Percentiles rank a stretch among this genome's conserved stretches.
Conservation (phyloP, 2,797 vertebrate genomes). For the Podargus strigoides region DNA sequence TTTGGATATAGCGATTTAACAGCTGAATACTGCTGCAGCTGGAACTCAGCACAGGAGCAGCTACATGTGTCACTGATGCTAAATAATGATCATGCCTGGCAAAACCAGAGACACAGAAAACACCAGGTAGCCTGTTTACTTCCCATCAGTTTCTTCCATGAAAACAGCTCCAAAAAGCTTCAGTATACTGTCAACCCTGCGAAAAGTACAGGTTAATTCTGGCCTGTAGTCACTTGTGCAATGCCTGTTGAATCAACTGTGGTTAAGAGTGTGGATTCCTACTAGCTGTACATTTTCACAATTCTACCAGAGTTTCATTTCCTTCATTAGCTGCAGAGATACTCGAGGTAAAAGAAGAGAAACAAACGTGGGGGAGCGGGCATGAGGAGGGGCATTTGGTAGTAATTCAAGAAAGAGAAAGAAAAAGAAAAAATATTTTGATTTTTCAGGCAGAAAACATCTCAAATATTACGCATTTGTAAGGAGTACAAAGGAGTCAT, state of each 20-base stretch:
- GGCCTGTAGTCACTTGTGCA: neutral
- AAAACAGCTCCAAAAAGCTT: neutral
- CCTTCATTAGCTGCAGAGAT: neutral
- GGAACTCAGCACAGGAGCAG: neutral
- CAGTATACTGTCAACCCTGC: neutral
- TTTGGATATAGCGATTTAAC: neutral
- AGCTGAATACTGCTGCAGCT: neutral
- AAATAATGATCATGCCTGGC: neutral
- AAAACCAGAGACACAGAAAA: neutral
- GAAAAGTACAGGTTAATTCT: neutral
- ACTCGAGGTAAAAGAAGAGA: neutral
- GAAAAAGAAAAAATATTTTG: neutral
- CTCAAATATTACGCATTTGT: neutral
- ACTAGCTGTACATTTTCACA: neutral
- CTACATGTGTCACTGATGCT: fast-evolving
- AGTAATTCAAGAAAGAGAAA: neutral
- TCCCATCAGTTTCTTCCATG: neutral
- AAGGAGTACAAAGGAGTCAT: neutral
- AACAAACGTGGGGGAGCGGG: fast-evolving
- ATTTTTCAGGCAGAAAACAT: neutral
- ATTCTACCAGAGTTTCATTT: neutral
- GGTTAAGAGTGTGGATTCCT: neutral
- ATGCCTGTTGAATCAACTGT: neutral
- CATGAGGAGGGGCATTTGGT: neutral
- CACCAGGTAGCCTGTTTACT: neutral